Conservation (phyloP, 2,797 vertebrate species). For the Petrocephalus sullivani region DNA sequence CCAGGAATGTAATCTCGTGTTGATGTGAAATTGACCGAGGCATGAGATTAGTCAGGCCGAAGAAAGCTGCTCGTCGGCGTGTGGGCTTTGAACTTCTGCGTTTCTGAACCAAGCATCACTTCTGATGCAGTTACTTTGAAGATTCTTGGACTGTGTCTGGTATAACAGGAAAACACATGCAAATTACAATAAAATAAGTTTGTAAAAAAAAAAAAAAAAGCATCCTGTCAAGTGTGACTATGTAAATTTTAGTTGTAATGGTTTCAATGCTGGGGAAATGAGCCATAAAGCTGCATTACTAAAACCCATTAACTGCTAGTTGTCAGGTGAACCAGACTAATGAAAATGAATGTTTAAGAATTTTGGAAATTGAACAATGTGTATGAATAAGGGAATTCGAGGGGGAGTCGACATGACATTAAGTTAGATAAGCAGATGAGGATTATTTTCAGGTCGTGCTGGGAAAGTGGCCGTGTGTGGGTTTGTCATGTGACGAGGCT, state of each 20-base stretch:
- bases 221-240: no score
- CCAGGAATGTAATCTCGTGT: background rate
- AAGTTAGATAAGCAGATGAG: background rate
- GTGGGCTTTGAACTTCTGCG: background rate
- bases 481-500: constrained; percentile 20
- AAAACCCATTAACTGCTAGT: background rate
- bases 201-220: background rate
- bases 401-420: background rate
- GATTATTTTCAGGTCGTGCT: background rate
- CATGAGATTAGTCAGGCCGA: background rate
- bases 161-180: background rate
- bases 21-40: constrained; percentile 39
- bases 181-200: background rate
- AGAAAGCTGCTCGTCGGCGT: background rate
- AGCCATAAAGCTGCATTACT: background rate
- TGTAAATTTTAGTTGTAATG: background rate
- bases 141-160: background rate
- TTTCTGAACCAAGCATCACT: background rate
- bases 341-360: background rate
- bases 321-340: background rate
- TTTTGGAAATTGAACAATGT: background rate
- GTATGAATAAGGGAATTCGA: background rate
- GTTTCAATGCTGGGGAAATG: background rate
- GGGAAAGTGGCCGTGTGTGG: constrained; percentile 19
- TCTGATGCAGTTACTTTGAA: constrained; percentile 39